Evolutionary conservation across 2,888 invertebrate genomes (phyloP).

Genomic region (Caradrina kadenii): DNA sequence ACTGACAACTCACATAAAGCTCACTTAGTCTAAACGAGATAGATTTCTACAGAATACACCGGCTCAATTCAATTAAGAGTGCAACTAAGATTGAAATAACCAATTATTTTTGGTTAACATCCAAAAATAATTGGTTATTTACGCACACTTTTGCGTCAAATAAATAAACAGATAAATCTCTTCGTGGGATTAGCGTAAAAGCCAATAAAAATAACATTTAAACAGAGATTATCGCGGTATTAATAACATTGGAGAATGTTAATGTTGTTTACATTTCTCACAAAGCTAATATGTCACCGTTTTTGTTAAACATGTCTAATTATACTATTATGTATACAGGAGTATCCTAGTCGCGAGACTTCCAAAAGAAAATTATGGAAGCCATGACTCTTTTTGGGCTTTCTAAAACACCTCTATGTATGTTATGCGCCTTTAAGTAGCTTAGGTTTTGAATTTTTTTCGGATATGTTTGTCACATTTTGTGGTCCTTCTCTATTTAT

Average conservation of each 20-base stretch:
- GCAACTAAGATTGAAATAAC: conserved; percentile 11
- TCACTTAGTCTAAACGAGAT: no score
- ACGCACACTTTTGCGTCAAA: conserved; percentile 3
- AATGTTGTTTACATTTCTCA: conserved; percentile 41
- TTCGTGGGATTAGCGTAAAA: conserved; percentile 31
- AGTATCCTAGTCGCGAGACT: not conserved
- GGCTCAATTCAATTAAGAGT: conserved; percentile 1
- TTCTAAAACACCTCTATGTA: no score
- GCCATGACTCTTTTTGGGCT: no score
- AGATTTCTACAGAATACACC: no score
- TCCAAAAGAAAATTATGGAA: no score
- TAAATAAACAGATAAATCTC: conserved; percentile 43
- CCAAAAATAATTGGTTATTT: no score
- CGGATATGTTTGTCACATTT: no score
- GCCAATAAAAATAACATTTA: conserved; percentile 11
- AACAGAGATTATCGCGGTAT: conserved; percentile 25
- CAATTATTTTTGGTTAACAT: conserved; percentile 20
- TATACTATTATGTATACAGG: not conserved
- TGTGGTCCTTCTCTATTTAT: no score
- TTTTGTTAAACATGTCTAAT: not conserved
- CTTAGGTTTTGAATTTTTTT: no score
- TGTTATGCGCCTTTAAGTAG: no score
- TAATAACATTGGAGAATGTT: conserved; percentile 28
- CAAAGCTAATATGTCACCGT: not conserved
- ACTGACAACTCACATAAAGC: no score